Conservation (phyloP, 2,113 vertebrate species). For the Phoxinus phoxinus region DNA sequence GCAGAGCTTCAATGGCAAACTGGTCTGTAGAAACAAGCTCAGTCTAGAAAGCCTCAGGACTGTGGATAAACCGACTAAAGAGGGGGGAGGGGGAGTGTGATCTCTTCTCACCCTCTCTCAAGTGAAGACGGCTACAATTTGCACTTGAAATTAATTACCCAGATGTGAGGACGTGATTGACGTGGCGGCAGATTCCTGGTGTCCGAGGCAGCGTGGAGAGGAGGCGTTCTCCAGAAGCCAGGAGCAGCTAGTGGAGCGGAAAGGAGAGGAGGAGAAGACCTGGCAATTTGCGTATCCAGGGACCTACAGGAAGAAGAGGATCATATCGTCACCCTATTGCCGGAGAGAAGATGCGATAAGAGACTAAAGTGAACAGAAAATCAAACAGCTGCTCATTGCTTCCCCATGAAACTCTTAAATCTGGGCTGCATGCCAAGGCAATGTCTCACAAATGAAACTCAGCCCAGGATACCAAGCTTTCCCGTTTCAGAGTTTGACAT, state of each 20-base stretch:
- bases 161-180: constrained; percentile 80
- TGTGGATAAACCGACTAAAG: constrained; percentile 11
- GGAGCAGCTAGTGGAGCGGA: constrained; percentile 42
- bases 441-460: constrained; percentile 27
- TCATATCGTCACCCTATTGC: constrained; percentile 61
- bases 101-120: constrained; percentile 1
- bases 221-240: constrained; percentile 33
- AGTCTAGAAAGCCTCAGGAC: constrained; percentile 12
- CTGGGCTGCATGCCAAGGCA: constrained; percentile 57
- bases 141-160: constrained; percentile 69
- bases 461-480: constrained; percentile 54
- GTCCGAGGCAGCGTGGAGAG: constrained; percentile 63
- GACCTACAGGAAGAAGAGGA: constrained; percentile 64
- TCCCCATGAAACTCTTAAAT: constrained; percentile 60
- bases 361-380: constrained; percentile 55
- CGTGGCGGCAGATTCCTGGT: constrained; percentile 72
- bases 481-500: constrained; percentile 54
- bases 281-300: constrained; percentile 51
- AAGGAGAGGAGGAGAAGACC: constrained; percentile 21
- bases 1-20: constrained; percentile 11
- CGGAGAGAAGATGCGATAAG: constrained; percentile 59
- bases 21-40: not conserved
- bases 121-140: not conserved
- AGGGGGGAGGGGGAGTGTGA: not conserved
- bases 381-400: constrained; percentile 65